Evolutionary conservation across 2,113 vertebrate species (phyloP), one percentile per base, ranked within the genome.

Genomic region (Nothocercus julius): DNA sequence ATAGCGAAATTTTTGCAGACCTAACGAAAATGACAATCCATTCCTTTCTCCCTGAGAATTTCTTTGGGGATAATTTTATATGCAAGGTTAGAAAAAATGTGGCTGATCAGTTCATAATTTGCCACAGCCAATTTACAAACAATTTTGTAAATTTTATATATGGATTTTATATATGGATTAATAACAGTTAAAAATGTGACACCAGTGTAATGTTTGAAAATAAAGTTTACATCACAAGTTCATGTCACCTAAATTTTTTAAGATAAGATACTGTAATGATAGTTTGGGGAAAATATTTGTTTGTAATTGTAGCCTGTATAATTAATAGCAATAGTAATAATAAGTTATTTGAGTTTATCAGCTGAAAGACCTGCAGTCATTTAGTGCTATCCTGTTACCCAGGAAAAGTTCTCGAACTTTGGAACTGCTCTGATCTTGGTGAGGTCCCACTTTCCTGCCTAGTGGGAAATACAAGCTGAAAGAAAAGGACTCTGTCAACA

Each of bases 151-250:
- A n/a, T n/a, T n/a, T n/a, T n/a, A n/a, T n/a, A n/a, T n/a, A n/a
- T n/a, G n/a, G 21, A 87, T 76, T 85, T 90, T 85, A 56, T 91
- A 73, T 72, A 89, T 77, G 17, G 66, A 87, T 82, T 74, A 93
- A 66, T 79, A 92, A n/a, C 17, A 66, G 53, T 27, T 73, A 18
- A 20, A 62, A 90, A 72, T 38, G 21, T 5, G 7, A n/a, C 30
- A 68, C 7, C 47, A 20, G 24, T 36, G 11, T 36, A 87, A 82
- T 90, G 34, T 77, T 94, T 95, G 40, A 90, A 76, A 82, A 82
- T 75, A 64, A 91, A 91, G 19, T 87, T 95, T 75, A 73, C 72
- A 73, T 79, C 34, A 44, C 21, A 69, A 89, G 28, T 10, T 82
- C 87, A 58, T 49, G 73, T 21, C 0, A 6, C 38, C n/a, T 47